phyloP scores from a whole-genome alignment of 2,113 vertebrate genomes.

The Saiga tatarica region DNA sequence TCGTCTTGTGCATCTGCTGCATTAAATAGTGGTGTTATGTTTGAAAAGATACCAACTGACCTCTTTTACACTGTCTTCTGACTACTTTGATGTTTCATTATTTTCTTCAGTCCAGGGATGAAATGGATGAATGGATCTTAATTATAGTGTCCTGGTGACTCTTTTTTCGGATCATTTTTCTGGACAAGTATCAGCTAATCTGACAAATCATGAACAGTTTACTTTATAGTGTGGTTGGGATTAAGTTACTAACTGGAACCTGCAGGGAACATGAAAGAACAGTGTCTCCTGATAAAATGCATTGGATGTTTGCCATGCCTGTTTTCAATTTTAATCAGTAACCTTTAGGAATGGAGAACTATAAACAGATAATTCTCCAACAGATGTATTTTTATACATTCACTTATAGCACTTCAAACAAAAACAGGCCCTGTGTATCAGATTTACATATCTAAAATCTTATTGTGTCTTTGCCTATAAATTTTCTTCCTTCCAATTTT shows the following conservation, averaged over 20 bases:
- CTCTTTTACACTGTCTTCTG: conserved; percentile 61
- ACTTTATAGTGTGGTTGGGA: conserved; percentile 56
- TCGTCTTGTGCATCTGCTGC: not conserved
- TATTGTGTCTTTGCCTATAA: not conserved
- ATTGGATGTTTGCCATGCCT: conserved; percentile 1
- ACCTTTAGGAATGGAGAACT: conserved; percentile 46
- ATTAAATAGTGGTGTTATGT: conserved; percentile 16
- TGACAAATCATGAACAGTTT: conserved; percentile 74
- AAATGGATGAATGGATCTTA: conserved; percentile 80
- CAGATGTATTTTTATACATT: conserved; percentile 82
- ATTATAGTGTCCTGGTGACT: conserved; percentile 79
- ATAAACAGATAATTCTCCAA: conserved; percentile 74
- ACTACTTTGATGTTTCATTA: conserved; percentile 75
- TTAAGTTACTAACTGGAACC: conserved; percentile 70
- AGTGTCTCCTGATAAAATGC: conserved; percentile 34
- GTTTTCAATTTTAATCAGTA: conserved; percentile 61
- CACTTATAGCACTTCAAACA: conserved; percentile 77
- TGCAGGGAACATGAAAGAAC: conserved; percentile 34
- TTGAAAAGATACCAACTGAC: conserved; percentile 62
- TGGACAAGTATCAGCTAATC: conserved; percentile 73
- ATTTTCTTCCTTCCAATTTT: not conserved
- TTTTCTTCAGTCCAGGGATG: conserved; percentile 70
- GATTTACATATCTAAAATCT: conserved; percentile 13
- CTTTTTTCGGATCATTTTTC: conserved; percentile 75
- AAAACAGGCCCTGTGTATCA: conserved; percentile 63